These are phyloP conservation scores for Trimorus sp. DNA, from an alignment of 2,888 invertebrate genomes.

Conservation along the genomic window DNA sequence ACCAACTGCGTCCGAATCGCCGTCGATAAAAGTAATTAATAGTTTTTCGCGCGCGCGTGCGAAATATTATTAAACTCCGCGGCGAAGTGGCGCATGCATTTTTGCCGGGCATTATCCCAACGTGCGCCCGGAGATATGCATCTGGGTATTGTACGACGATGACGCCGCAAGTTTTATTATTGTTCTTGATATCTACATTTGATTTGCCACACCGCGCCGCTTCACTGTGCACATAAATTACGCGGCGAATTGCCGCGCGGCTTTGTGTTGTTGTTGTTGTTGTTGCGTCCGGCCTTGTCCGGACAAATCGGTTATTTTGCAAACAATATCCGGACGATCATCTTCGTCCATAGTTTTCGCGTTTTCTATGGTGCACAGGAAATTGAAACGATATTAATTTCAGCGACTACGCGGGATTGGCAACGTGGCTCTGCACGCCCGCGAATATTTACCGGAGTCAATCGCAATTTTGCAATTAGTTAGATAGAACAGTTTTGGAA, in stretches of 20 bases:
- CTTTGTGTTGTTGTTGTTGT: too few relatives aligned
- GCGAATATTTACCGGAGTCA: too few relatives aligned
- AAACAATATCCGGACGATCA: too few relatives aligned
- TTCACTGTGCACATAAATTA: slow-evolving; percentile 19
- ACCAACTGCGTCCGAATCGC: slow-evolving; percentile 2
- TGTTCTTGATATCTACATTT: slow-evolving; percentile 50
- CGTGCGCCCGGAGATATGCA: slow-evolving; percentile 34
- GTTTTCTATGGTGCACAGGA: too few relatives aligned
- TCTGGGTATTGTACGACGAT: slow-evolving; percentile 39
- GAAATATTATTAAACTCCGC: slow-evolving; percentile 12
- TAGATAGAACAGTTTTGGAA: too few relatives aligned
- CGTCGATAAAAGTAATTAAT: slow-evolving; percentile 52
- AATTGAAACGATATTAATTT: too few relatives aligned
- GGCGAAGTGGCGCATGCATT: slow-evolving; percentile 15
- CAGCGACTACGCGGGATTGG: too few relatives aligned
- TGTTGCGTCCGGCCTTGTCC: too few relatives aligned
- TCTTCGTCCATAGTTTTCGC: too few relatives aligned
- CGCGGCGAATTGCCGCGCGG: neutral
- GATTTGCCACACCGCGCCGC: slow-evolving; percentile 22
- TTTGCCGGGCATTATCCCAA: slow-evolving; percentile 30
- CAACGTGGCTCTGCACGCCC: too few relatives aligned
- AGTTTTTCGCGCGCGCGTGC: slow-evolving; percentile 5
- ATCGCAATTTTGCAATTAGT: too few relatives aligned
- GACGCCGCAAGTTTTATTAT: slow-evolving; percentile 50
- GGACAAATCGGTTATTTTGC: too few relatives aligned